Conservation (phyloP, 1,140 invertebrate species). For the Leptestheria dahalacensis region DNA sequence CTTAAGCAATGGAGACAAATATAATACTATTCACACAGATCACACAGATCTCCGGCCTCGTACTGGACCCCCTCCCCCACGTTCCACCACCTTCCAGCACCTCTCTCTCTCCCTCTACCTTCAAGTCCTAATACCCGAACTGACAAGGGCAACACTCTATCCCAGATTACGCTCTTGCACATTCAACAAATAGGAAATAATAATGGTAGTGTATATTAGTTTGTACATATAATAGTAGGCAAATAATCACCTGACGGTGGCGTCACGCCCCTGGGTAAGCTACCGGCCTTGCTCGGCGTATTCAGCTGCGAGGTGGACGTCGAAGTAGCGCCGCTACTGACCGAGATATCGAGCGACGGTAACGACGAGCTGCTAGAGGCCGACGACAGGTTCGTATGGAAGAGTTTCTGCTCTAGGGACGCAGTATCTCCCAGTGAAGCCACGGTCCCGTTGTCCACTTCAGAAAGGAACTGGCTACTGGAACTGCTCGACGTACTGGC, state of each 20-base stretch:
- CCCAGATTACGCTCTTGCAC: too few species aligned
- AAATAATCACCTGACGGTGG: conserved; percentile 26
- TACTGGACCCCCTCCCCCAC: too few species aligned
- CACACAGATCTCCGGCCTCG: too few species aligned
- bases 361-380: conserved; percentile 59
- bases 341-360: conserved; percentile 52
- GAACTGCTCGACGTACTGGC: conserved; percentile 46
- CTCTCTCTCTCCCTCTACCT: too few species aligned
- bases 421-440: conserved; percentile 7
- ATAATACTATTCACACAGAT: too few species aligned
- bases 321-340: conserved; percentile 35
- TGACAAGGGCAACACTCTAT: too few species aligned
- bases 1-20: too few species aligned
- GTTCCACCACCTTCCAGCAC: too few species aligned
- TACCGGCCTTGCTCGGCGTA: conserved; percentile 14
- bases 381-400: conserved; percentile 39
- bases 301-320: conserved; percentile 20
- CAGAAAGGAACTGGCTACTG: conserved; percentile 57
- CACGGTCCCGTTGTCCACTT: conserved; percentile 37
- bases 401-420: conserved; percentile 17
- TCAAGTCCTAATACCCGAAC: too few species aligned
- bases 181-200: too few species aligned
- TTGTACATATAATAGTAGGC: conserved; percentile 1
- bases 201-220: too few species aligned
- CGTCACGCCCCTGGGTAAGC: conserved; percentile 8